Evolutionary conservation across 37 sponge, comb jelly and placozoan genomes (phyloP), one percentile per base, ranked within the genome.

Genomic region (Oopsacas minuta): DNA sequence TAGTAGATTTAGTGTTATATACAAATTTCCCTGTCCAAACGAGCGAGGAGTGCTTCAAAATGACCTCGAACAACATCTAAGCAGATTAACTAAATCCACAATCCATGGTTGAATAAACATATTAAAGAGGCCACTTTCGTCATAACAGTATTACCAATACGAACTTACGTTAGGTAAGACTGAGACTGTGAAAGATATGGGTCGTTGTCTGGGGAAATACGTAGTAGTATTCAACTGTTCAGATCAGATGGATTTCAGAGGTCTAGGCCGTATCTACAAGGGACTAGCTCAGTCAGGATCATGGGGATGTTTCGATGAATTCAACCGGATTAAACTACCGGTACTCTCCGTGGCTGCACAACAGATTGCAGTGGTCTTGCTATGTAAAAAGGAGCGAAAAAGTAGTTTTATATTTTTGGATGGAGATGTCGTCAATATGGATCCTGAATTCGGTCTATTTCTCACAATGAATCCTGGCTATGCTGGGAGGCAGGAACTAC

Each of bases 161-260:
- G 12, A 22, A 46, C 17, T 46, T 46, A 22, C 12, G 17, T 22
- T 91, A 53, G 95, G 95, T 0, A 95, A 95, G 87, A 92, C 93
- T 36, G 98, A 97, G 81, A 97, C 98, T 25, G 91, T 91, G 42
- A 97, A 97, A 53, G 98, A 97, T 81, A 97, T 97, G 98, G 98
- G 98, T 0, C 91, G 92, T 46, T 93, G 93, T 35, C 91, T 97
- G 37, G 98, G 98, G 0, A 97, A 97, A 83, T 97, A 97, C 37
- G 98, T 97, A 75, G 98, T 97, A 25, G 98, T 97, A 35, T 97
- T 97, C 91, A 97, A 97, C 89, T 97, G 98, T 83, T 97, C 98
- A n/a, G 98, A 97, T 84, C 98, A 97, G 88, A 97, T 97, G 98
- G 98, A 97, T 86, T 97, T 91, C 87, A 84, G 98, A 52, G 98